phyloP scores from a whole-genome alignment of 2,113 vertebrate species.

The Eretmochelys imbricata region DNA sequence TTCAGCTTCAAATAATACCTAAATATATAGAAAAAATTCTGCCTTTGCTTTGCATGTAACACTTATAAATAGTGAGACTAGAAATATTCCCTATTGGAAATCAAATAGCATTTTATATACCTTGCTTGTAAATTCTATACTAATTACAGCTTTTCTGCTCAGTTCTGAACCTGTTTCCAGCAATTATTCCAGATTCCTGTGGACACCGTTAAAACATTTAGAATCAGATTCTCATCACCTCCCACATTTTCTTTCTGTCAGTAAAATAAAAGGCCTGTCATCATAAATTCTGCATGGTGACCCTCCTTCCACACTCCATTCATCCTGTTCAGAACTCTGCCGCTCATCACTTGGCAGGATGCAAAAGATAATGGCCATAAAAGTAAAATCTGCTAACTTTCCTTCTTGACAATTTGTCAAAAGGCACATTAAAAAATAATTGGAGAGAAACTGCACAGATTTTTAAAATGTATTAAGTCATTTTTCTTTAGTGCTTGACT shows the following conservation, averaged over 20 bases:
- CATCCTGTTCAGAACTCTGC: not conserved
- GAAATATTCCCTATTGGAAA: not conserved
- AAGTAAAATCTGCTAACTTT: conserved; percentile 60
- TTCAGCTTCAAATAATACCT: not conserved
- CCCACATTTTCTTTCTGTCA: conserved; percentile 23
- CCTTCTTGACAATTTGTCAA: conserved; percentile 66
- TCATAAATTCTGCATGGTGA: not conserved
- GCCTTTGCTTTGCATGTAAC: not conserved
- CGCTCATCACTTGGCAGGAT: conserved; percentile 7
- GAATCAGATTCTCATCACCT: not conserved
- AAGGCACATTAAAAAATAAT: conserved; percentile 79
- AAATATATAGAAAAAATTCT: not conserved
- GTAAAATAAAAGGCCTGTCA: not conserved
- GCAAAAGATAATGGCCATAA: conserved; percentile 61
- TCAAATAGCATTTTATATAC: not conserved
- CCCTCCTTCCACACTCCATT: not conserved
- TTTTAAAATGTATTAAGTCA: conserved; percentile 70
- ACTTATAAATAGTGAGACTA: not conserved
- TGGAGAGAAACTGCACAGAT: conserved; percentile 66
- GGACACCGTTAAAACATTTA: not conserved
- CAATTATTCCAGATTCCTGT: not conserved
- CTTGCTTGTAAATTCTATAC: not conserved
- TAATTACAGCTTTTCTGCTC: not conserved
- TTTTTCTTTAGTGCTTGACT: conserved; percentile 77
- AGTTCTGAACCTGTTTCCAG: not conserved